Evolutionary conservation across 2,797 vertebrate species (phyloP), one percentile per base, ranked within the genome.

Genomic region (Chromobotia macracanthus): DNA sequence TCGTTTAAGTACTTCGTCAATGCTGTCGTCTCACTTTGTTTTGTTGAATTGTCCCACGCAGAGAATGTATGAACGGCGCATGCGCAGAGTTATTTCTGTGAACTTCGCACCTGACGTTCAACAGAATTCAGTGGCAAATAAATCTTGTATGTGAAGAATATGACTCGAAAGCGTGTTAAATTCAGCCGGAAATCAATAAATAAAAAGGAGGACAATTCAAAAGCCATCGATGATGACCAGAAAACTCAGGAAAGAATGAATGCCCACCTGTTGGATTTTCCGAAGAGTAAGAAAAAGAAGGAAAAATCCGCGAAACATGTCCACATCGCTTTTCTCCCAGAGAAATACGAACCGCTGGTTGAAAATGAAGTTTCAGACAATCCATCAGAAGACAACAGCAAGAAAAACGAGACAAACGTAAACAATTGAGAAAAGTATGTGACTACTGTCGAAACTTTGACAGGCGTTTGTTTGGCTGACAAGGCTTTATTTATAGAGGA

Each of bases 341-440:
- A 84, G 65, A 86, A 71, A 78, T 86, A 86, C 64, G 53, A 86
- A 15, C 81, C 74, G 9, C 71, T 86, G 28, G 63, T 71, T 5
- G 84, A 86, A 56, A 79, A 85, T 1, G 65, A 23, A 21, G 11
- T 7, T 41, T 38, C 5, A 6, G 53, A 77, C 3, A 73, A 46
- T 65, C 16, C 35, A 46, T 53, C 12, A 67, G 68, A 79, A 48
- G 38, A 55, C 21, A 67, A 63, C 7, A 3, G 3, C 11, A 73
- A 64, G 31, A 66, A 46, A 80, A 80, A 48, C 69, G 63, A 25
- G 9, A 60, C 41, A 85, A 65, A 68, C 73, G 72, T 60, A 83
- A 83, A 38, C 65, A 55, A 21, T 77, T 83, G 23, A 83, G 79
- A 77, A 85, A 83, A 76, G 84, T 85, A 81, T 18, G 84, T 80